phyloP scores from a whole-genome alignment of 2,797 vertebrate genomes.

The Ambastaia sidthimunki region DNA sequence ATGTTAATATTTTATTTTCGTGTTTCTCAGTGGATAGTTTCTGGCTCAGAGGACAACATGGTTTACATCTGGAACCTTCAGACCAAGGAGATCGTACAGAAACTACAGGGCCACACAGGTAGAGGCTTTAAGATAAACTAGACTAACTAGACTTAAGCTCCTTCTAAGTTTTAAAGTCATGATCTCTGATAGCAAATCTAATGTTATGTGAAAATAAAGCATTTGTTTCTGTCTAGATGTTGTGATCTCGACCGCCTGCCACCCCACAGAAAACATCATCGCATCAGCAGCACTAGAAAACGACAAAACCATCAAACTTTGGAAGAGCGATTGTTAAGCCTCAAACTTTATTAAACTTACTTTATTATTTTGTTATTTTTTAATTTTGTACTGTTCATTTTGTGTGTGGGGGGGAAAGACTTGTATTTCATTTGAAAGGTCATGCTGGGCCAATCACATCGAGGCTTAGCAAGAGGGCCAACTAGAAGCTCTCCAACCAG shows the following conservation, averaged over 20 bases:
- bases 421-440: slow-evolving; percentile 56
- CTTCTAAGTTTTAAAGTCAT: background rate
- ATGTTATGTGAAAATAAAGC: background rate
- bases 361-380: slow-evolving; percentile 55
- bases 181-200: too few relatives aligned
- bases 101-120: slow-evolving; percentile 98
- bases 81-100: slow-evolving; percentile 99
- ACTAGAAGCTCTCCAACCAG: slow-evolving; percentile 47
- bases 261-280: slow-evolving; percentile 99
- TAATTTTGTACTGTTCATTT: slow-evolving; percentile 58
- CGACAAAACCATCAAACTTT: slow-evolving; percentile 99
- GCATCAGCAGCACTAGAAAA: slow-evolving; percentile 98
- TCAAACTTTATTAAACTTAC: slow-evolving; percentile 51
- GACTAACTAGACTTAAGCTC: background rate
- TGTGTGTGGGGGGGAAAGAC: slow-evolving; percentile 44
- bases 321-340: slow-evolving; percentile 97
- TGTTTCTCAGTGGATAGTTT: slow-evolving; percentile 92
- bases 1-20: too few relatives aligned
- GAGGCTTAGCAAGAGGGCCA: slow-evolving; percentile 43
- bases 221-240: slow-evolving; percentile 79
- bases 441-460: slow-evolving; percentile 51
- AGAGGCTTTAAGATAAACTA: slow-evolving; percentile 27
- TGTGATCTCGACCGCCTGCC: slow-evolving; percentile 97
- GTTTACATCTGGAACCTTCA: slow-evolving; percentile 99
- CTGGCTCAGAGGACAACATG: slow-evolving; percentile 97